Evolutionary conservation across 2,113 vertebrate species (phyloP), one percentile per base, ranked within the genome.

Genomic region (Eptesicus fuscus): DNA sequence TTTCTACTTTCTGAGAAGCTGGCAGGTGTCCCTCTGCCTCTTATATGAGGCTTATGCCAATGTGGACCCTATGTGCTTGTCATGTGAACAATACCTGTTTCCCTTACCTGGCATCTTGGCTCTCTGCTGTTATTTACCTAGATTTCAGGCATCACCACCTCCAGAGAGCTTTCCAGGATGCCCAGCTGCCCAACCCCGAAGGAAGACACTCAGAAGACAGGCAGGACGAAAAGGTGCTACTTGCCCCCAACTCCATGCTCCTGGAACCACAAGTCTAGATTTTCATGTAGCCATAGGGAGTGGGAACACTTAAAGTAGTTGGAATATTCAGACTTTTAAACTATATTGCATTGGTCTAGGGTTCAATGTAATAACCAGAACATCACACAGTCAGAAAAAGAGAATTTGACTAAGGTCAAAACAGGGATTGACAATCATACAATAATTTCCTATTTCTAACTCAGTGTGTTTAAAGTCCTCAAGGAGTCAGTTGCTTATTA

Each of bases 181-280:
- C 7, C 25, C 6, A 16, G 7, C 5, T 32, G 23, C 42, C 32
- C 18, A 49, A 2, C 3, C 3, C 2, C 7, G 23, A 23, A 76
- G 32, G 30, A 93, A 16, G 59, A 83, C 22, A 22, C 16, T 47
- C 30, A n/a, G 67, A 53, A 37, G 59, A 67, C 5, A 8, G 18
- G 0, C 63, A 61, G 1, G 20, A 16, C 8, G 23, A 37, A 77
- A 25, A 37, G 4, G 1, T 16, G 30, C 1, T 10, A 7, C 10
- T 51, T 80, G 23, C 28, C 42, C 37, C 9, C 2, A 37, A n/a
- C 3, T 47, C 10, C 16, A 4, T 9, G 51, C 5, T 77, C 20
- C 44, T 32, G 37, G 17, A 82, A 11, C 10, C 32, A 14, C 23
- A 53, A 16, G 6, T 30, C 35, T 32, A 63, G 49, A 40, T 16